A percentile compares a stretch with the other conserved stretches of the same genome.
Conservation (phyloP, 2,888 invertebrate species). For the Ichneumoninae sp. region DNA sequence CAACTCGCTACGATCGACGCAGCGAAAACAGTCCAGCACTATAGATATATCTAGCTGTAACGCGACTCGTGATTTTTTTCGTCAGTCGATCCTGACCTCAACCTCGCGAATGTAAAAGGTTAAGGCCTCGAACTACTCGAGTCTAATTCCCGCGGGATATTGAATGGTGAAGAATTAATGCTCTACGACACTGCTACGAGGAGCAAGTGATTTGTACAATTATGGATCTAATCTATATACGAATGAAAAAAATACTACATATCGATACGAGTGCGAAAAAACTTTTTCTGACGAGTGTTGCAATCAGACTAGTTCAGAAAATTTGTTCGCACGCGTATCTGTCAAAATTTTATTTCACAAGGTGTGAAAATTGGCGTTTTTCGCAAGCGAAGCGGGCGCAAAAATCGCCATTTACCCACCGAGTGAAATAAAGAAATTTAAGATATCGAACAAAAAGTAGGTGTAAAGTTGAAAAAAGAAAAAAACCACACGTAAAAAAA, state of each 20-base stretch:
- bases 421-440: background rate
- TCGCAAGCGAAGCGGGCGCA: no score
- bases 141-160: slow-evolving; percentile 22
- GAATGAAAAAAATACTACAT: background rate
- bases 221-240: background rate
- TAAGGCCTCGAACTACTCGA: slow-evolving; percentile 13
- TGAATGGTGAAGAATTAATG: slow-evolving; percentile 22
- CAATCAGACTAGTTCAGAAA: no score
- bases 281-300: no score
- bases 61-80: slow-evolving; percentile 23
- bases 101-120: slow-evolving; percentile 14
- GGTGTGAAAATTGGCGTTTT: no score
- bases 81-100: slow-evolving; percentile 24
- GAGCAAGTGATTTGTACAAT: slow-evolving; percentile 9
- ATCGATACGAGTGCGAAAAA: no score
- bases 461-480: slow-evolving; percentile 21
- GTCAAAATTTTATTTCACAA: no score
- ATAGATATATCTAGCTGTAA: background rate
- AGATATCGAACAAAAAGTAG: slow-evolving; percentile 5
- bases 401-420: no score
- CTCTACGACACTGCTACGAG: slow-evolving; percentile 15
- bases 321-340: no score
- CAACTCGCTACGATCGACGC: background rate
- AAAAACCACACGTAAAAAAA: slow-evolving; percentile 49
- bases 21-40: slow-evolving; percentile 1